phyloP scores from a whole-genome alignment of 2,888 invertebrate species.

The Peribatodes rhomboidaria region DNA sequence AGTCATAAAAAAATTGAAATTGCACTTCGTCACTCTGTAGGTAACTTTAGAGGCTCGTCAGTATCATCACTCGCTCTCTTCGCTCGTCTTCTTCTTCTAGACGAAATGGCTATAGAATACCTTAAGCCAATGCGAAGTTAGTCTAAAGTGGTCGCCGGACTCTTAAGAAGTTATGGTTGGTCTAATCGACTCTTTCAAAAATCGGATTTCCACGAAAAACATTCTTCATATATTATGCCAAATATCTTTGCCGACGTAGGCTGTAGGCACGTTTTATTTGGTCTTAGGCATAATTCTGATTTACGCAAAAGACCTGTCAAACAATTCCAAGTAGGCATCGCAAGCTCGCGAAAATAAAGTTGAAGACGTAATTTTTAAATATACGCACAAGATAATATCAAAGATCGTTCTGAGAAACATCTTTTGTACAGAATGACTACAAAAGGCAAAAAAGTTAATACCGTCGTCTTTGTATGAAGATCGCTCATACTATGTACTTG shows the following conservation, averaged over 20 bases:
- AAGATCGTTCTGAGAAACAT: conserved; percentile 27
- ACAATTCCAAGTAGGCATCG: conserved; percentile 18
- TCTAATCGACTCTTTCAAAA: background rate
- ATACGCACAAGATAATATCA: conserved; percentile 20
- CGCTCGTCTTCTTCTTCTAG: too few relatives aligned
- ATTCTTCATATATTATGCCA: background rate
- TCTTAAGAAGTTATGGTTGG: too few relatives aligned
- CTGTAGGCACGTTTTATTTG: background rate
- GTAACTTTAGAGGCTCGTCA: too few relatives aligned
- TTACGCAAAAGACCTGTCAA: conserved; percentile 27
- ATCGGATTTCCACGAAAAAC: background rate
- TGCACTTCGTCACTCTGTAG: too few relatives aligned
- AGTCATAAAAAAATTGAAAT: too few relatives aligned
- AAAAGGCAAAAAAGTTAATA: conserved; percentile 34
- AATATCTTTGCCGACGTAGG: background rate
- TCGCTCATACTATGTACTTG: conserved; percentile 29
- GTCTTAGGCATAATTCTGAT: background rate
- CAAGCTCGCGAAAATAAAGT: conserved; percentile 13
- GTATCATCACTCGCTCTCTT: too few relatives aligned
- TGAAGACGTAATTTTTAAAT: conserved; percentile 18
- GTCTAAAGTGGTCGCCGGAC: too few relatives aligned
- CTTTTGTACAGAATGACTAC: conserved; percentile 25
- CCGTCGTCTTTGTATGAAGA: conserved; percentile 29
- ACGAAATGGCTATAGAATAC: too few relatives aligned
- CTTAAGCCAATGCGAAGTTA: too few relatives aligned